Evolutionary conservation across 2,113 vertebrate species (phyloP).

Genomic region (Symphodus melops): DNA sequence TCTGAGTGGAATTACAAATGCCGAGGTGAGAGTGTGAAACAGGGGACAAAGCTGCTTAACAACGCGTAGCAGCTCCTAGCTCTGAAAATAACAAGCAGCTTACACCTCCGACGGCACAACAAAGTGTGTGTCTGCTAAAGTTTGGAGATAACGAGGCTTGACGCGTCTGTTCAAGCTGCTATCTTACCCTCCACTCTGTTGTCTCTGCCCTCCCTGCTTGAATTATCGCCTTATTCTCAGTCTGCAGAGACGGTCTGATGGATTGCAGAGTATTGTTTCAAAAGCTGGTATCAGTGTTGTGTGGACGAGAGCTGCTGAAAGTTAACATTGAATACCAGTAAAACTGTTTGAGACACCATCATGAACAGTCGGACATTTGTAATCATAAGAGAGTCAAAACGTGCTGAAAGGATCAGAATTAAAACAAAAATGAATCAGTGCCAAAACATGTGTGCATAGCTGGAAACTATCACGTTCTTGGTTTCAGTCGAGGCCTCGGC

Average conservation of each 20-base stretch:
- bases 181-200: constrained; percentile 19
- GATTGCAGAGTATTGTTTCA: background rate
- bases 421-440: too few species aligned
- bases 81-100: constrained; percentile 18
- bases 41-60: constrained; percentile 49
- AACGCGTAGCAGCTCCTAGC: constrained; percentile 5
- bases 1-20: constrained; percentile 41
- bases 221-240: constrained; percentile 1
- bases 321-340: background rate
- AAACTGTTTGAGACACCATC: background rate
- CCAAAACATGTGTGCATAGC: background rate
- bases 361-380: background rate
- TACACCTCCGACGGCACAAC: constrained; percentile 37
- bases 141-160: constrained; percentile 35
- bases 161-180: constrained; percentile 36
- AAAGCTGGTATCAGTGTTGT: background rate
- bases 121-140: constrained; percentile 21
- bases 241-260: constrained; percentile 12
- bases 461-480: background rate
- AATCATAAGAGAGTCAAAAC: too few species aligned
- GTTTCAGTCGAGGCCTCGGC: background rate
- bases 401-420: too few species aligned
- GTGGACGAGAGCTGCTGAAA: background rate
- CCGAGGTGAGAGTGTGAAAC: constrained; percentile 28
- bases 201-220: constrained; percentile 5